Percentiles rank a stretch among this genome's conserved stretches.
Conservation (phyloP, 2,113 vertebrate genomes). For the Nerophis ophidion region DNA sequence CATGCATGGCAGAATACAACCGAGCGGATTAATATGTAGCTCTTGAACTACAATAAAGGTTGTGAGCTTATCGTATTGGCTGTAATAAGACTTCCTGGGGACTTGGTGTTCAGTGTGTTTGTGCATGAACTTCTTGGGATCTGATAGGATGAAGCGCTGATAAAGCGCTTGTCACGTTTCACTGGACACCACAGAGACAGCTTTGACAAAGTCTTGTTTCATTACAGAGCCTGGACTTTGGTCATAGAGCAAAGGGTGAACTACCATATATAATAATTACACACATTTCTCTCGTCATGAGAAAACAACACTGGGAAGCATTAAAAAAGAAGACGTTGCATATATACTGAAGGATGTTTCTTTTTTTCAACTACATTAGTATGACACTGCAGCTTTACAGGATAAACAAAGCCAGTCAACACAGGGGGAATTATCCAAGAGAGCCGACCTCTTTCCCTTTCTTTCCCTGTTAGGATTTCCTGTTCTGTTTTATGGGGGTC, state of each 20-base stretch:
- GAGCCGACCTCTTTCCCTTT: conserved; percentile 50
- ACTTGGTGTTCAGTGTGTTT: conserved; percentile 48
- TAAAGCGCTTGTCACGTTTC: conserved; percentile 64
- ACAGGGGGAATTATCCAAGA: conserved; percentile 21
- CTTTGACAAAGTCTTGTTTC: conserved; percentile 58
- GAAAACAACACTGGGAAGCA: conserved; percentile 35
- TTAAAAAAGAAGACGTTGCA: neutral
- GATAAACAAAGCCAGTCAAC: conserved; percentile 22
- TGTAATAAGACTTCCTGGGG: conserved; percentile 49
- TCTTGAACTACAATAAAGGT: conserved; percentile 53
- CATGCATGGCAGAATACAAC: conserved; percentile 18
- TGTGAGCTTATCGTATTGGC: conserved; percentile 43
- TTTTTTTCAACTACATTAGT: conserved; percentile 8
- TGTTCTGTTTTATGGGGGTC: conserved; percentile 72
- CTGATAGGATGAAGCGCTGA: conserved; percentile 54
- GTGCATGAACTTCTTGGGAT: conserved; percentile 41
- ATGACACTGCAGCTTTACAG: conserved; percentile 32
- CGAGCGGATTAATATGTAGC: conserved; percentile 68
- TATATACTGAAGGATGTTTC: neutral
- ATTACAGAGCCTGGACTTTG: conserved; percentile 62
- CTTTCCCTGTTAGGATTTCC: conserved; percentile 67
- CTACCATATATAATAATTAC: conserved; percentile 61
- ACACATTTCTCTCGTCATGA: conserved; percentile 43
- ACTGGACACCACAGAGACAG: conserved; percentile 41
- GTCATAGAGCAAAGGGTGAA: conserved; percentile 42